These are phyloP conservation scores for Tapirus terrestris DNA, from an alignment of 2,113 vertebrate genomes.

Conservation along the genomic window DNA sequence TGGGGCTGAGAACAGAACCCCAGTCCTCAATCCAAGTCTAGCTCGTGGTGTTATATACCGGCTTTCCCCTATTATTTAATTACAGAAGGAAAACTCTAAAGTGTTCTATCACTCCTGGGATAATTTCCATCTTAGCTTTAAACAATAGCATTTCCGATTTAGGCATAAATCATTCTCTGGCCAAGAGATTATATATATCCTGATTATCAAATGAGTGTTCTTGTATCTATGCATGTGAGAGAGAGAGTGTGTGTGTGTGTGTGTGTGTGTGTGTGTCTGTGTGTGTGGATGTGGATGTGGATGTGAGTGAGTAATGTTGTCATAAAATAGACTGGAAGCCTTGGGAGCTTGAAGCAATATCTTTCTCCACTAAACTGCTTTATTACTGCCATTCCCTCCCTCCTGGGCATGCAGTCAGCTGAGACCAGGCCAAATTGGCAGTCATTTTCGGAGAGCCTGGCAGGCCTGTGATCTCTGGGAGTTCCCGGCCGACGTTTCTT, in stretches of 20 bases:
- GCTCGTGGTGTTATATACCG: background rate
- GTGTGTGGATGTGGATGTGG: fast-evolving
- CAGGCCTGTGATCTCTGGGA: conserved; percentile 92
- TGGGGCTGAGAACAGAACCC: background rate
- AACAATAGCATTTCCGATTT: background rate
- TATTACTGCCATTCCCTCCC: conserved; percentile 91
- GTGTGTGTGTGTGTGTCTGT: fast-evolving
- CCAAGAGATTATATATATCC: background rate
- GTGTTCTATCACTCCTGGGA: background rate
- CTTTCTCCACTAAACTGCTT: conserved; percentile 94
- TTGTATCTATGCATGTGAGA: background rate
- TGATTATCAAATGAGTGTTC: background rate
- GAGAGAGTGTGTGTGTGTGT: fast-evolving
- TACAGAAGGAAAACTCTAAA: background rate
- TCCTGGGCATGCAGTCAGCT: conserved; percentile 92
- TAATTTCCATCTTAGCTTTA: background rate
- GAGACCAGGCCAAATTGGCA: conserved; percentile 97
- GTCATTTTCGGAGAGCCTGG: conserved; percentile 92
- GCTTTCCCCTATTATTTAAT: background rate
- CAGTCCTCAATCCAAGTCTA: background rate
- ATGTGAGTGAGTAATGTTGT: conserved; percentile 57
- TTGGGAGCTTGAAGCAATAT: conserved; percentile 89
- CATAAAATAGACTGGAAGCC: conserved; percentile 75
- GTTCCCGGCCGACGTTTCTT: conserved; percentile 90
- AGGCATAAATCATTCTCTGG: background rate